phyloP scores from a whole-genome alignment of 1,140 invertebrate genomes.

The Meteorus sp. region DNA sequence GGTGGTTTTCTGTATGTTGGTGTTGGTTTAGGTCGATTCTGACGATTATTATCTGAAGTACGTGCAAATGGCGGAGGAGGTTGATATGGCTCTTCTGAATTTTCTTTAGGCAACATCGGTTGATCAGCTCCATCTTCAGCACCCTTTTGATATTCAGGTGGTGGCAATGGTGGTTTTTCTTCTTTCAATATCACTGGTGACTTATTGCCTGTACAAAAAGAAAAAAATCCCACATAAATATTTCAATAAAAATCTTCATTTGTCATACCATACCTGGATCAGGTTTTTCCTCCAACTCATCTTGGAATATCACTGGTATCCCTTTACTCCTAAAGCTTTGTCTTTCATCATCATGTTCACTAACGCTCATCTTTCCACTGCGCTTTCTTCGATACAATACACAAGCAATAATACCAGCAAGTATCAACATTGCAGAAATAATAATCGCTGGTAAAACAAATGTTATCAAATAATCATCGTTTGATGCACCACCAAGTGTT shows the following conservation, averaged over 20 bases:
- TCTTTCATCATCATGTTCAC: constrained; percentile 75
- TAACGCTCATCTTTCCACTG: constrained; percentile 78
- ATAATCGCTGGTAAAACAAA: constrained; percentile 89
- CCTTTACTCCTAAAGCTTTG: constrained; percentile 86
- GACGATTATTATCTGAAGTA: constrained; percentile 67
- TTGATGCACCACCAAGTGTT: constrained; percentile 53
- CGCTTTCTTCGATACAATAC: constrained; percentile 81
- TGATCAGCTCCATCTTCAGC: constrained; percentile 57
- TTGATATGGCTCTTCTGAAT: constrained; percentile 62
- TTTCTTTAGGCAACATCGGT: constrained; percentile 55
- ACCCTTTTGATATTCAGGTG: constrained; percentile 74
- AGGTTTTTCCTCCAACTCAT: constrained; percentile 90
- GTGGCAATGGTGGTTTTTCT: constrained; percentile 85
- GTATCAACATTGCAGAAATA: constrained; percentile 83
- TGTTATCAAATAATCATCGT: constrained; percentile 86
- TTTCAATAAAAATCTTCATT: neutral
- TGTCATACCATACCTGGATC: constrained; percentile 66
- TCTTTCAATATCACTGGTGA: constrained; percentile 90
- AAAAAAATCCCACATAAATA: constrained; percentile 3
- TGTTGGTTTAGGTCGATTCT: constrained; percentile 74
- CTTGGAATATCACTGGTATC: constrained; percentile 92
- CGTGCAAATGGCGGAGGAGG: constrained; percentile 78
- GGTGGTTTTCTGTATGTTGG: constrained; percentile 88
- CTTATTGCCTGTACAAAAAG: constrained; percentile 65
- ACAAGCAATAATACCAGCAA: constrained; percentile 86